These are phyloP conservation scores for Charaxes varanes DNA, from an alignment of 1,140 invertebrate genomes.

Conservation along the genomic window DNA sequence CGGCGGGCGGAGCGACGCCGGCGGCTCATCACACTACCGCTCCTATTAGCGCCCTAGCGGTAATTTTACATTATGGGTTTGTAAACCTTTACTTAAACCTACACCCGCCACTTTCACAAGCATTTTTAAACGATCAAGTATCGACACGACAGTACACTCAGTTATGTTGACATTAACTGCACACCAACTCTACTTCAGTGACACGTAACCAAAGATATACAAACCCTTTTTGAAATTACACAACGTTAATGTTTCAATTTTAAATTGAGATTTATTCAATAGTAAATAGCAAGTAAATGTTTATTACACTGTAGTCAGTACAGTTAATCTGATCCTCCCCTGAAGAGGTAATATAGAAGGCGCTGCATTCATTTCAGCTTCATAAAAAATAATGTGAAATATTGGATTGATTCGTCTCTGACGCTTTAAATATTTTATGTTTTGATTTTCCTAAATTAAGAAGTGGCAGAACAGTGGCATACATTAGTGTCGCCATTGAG, in stretches of 20 bases:
- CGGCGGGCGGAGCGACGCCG: conserved; percentile 65
- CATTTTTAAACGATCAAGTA: conserved; percentile 6
- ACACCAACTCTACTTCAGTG: conserved; percentile 20
- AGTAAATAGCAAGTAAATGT: conserved; percentile 53
- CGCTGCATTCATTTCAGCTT: too few species aligned
- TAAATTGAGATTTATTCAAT: too few species aligned
- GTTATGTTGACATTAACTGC: conserved; percentile 17
- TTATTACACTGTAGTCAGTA: too few species aligned
- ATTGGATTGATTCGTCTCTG: too few species aligned
- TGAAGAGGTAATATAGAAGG: too few species aligned
- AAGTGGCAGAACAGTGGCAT: not conserved
- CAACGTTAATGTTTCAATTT: conserved; percentile 44
- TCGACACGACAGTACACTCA: conserved; percentile 18
- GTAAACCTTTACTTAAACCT: conserved; percentile 73
- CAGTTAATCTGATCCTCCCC: too few species aligned
- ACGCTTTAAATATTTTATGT: too few species aligned
- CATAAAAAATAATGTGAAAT: too few species aligned
- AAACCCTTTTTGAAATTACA: conserved; percentile 65
- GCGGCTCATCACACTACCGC: conserved; percentile 62
- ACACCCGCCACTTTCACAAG: conserved; percentile 35
- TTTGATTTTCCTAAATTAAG: too few species aligned
- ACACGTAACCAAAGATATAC: conserved; percentile 64
- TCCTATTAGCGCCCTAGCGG: conserved; percentile 69
- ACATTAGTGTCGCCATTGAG: conserved; percentile 3
- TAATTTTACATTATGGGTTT: conserved; percentile 73